phyloP scores from a whole-genome alignment of 2,797 vertebrate genomes.

The Lepus oiostolus region DNA sequence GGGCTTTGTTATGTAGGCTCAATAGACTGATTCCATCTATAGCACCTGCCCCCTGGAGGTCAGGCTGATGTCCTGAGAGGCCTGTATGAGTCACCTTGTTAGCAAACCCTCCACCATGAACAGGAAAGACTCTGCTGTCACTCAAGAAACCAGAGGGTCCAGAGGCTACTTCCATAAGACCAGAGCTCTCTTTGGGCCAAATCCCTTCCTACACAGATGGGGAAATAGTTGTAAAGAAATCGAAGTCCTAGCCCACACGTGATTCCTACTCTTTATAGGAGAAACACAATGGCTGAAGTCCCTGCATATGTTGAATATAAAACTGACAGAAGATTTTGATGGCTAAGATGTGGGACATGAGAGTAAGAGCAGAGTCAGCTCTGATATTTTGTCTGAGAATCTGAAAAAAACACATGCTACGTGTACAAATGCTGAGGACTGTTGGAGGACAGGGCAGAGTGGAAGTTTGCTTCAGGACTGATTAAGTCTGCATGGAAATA shows the following conservation, averaged over 20 bases:
- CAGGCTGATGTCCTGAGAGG: not conserved
- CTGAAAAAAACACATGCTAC: not conserved
- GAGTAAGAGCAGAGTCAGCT: no score
- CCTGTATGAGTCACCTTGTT: not conserved
- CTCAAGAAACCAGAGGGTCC: not conserved
- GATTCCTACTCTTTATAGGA: accelerated
- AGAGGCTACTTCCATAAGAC: not conserved
- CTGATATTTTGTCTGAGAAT: not conserved
- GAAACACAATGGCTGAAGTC: not conserved
- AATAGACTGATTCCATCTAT: not conserved
- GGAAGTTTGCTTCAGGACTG: not conserved
- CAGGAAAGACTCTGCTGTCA: not conserved
- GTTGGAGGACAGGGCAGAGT: accelerated
- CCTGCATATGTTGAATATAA: not conserved
- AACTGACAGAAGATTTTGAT: not conserved
- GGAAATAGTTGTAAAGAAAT: not conserved
- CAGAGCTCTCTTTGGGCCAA: not conserved
- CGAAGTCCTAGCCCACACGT: not conserved
- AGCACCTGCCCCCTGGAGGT: not conserved
- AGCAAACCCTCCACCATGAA: not conserved
- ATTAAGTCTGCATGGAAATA: not conserved
- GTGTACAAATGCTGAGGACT: not conserved
- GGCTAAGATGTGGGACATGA: not conserved
- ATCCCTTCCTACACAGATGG: not conserved
- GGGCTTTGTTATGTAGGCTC: not conserved